Conservation (phyloP, 2,797 vertebrate genomes). For the Carapus acus region DNA sequence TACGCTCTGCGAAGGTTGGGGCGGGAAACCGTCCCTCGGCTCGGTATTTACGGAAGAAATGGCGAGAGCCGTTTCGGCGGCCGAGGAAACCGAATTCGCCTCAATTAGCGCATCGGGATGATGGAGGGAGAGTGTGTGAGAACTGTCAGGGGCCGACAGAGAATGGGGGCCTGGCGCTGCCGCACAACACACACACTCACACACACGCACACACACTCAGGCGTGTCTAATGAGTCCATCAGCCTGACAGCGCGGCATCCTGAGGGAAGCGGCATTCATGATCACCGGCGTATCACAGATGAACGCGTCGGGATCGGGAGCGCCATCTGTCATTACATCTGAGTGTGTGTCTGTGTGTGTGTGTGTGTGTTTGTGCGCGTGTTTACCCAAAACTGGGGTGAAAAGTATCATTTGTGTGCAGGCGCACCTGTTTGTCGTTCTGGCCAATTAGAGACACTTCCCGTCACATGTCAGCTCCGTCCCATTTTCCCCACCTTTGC, state of each 20-base stretch:
- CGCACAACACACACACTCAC: too few relatives aligned
- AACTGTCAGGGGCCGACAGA: conserved; percentile 52
- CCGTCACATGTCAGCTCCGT: conserved; percentile 21
- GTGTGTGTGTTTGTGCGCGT: too few relatives aligned
- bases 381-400: conserved; percentile 29
- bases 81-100: too few relatives aligned
- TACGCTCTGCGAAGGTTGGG: too few relatives aligned
- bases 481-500: conserved; percentile 26
- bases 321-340: conserved; percentile 61
- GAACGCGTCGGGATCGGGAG: conserved; percentile 50
- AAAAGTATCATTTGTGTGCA: conserved; percentile 38
- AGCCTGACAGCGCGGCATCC: conserved; percentile 57
- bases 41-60: too few relatives aligned
- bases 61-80: too few relatives aligned
- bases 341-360: conserved; percentile 39
- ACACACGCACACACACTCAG: conserved; percentile 49
- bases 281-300: conserved; percentile 47
- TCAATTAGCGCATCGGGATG: conserved; percentile 50
- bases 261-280: conserved; percentile 42
- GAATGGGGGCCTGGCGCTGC: conserved; percentile 37
- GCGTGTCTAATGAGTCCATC: conserved; percentile 66
- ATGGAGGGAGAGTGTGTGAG: conserved; percentile 26
- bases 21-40: too few relatives aligned
- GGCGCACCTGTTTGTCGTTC: conserved; percentile 53
- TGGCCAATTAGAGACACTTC: conserved; percentile 40